Evolutionary conservation across 2,113 vertebrate genomes (phyloP), one percentile per base, ranked within the genome.

Genomic region (Xiphorhynchus elegans): DNA sequence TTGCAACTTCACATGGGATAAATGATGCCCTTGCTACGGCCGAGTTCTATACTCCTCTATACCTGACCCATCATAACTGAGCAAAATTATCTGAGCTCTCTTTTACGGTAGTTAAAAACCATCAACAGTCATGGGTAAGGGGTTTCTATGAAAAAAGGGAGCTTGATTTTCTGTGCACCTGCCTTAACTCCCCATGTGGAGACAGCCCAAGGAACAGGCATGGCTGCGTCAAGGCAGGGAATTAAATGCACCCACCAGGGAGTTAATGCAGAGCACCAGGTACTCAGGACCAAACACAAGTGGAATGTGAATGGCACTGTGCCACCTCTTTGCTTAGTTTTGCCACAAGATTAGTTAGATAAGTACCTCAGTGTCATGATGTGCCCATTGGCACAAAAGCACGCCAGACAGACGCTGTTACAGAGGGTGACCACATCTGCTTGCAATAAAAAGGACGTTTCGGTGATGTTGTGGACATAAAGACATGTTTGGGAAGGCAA

Each of bases 401-500:
- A 99, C 53, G 99, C 99, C 98, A 99, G 97, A 93, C 99, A 99
- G 96, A 99, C 98, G 80, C 98, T 99, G 98, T 98, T 99, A 90
- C 98, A 99, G 97, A 99, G 97, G 76, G 98, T 98, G 90, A 99
- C 99, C 94, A 99, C 97, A 42, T 99, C 98, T 28, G 99, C 99
- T 81, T 98, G 97, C 95, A 99, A 98, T 44, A 99, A 98, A 92
- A 99, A 99, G 74, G 99, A 99, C 4, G 99, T 99, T 97, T 99
- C 99, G 4, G 99, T 99, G 98, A 99, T 99, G 98, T 99, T 99
- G 98, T 99, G 99, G 82, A 99, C 98, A 59, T 99, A 99, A 89
- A 99, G 98, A 98, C 99, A 99, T 44, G 98, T 98, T 98, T 99
- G 99, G n/a, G 99, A 99, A 87, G 99, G 99, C 98, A 99, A 99